Conservation (phyloP, 2,888 invertebrate species). For the Conomelus anceps region DNA sequence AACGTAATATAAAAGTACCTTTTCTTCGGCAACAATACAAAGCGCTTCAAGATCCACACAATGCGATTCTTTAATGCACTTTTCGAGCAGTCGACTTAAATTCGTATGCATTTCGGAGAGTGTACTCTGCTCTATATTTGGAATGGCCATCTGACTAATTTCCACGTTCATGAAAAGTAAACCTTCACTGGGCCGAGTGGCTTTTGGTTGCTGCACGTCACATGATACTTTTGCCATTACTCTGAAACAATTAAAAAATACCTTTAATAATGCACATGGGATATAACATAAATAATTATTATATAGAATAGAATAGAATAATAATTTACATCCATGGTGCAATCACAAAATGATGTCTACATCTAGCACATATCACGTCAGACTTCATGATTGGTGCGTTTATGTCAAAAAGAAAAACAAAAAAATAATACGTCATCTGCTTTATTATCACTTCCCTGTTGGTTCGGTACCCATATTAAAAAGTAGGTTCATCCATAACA, state of each 20-base stretch:
- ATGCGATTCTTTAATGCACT: slow-evolving; percentile 83
- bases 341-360: too few species aligned
- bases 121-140: slow-evolving; percentile 72
- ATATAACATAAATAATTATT: neutral
- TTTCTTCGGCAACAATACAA: slow-evolving; percentile 89
- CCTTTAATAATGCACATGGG: neutral
- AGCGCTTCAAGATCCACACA: slow-evolving; percentile 89
- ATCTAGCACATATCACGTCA: too few species aligned
- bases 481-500: too few species aligned
- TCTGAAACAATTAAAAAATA: slow-evolving; percentile 44
- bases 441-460: too few species aligned
- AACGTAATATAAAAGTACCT: slow-evolving; percentile 48
- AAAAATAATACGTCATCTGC: too few species aligned
- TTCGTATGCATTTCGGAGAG: slow-evolving; percentile 66
- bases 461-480: too few species aligned
- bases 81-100: slow-evolving; percentile 74
- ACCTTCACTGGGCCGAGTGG: slow-evolving; percentile 83
- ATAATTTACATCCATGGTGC: too few species aligned
- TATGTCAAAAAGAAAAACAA: too few species aligned
- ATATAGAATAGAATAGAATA: too few species aligned
- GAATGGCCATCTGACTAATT: slow-evolving; percentile 76
- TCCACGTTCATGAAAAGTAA: slow-evolving; percentile 79
- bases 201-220: slow-evolving; percentile 77
- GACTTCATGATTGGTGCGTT: too few species aligned
- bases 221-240: slow-evolving; percentile 82